phyloP scores from a whole-genome alignment of 2,113 vertebrate genomes.

The Tursiops truncatus region DNA sequence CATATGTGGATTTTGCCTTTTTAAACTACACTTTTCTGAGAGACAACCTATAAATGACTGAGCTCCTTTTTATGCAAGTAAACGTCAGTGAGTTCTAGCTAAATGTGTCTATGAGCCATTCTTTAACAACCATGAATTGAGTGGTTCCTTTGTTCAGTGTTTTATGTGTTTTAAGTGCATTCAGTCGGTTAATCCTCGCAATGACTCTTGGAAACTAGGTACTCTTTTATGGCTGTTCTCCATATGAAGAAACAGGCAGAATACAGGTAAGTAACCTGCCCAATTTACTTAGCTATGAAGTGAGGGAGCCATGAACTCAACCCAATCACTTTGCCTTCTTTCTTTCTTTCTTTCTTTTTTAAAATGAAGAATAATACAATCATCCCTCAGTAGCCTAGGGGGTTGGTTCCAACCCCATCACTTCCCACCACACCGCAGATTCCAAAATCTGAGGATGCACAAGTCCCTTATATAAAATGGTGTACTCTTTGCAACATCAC shows the following conservation, averaged over 20 bases:
- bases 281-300: background rate
- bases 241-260: background rate
- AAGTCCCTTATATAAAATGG: background rate
- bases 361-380: background rate
- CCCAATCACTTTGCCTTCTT: background rate
- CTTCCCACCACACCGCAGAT: background rate
- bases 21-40: background rate
- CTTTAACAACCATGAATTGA: background rate
- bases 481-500: background rate
- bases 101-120: background rate
- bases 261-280: background rate
- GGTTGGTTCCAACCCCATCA: background rate
- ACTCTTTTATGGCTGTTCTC: background rate
- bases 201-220: background rate
- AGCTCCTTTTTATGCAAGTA: background rate
- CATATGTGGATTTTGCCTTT: background rate
- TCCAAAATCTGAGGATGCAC: background rate
- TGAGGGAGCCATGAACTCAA: background rate
- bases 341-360: background rate
- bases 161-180: background rate
- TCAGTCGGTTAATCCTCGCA: background rate
- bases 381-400: background rate
- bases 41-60: background rate
- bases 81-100: background rate
- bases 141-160: background rate